Evolutionary conservation across 2,113 vertebrate genomes (phyloP), one percentile per base, ranked within the genome.

Genomic region (Nicator chloris): DNA sequence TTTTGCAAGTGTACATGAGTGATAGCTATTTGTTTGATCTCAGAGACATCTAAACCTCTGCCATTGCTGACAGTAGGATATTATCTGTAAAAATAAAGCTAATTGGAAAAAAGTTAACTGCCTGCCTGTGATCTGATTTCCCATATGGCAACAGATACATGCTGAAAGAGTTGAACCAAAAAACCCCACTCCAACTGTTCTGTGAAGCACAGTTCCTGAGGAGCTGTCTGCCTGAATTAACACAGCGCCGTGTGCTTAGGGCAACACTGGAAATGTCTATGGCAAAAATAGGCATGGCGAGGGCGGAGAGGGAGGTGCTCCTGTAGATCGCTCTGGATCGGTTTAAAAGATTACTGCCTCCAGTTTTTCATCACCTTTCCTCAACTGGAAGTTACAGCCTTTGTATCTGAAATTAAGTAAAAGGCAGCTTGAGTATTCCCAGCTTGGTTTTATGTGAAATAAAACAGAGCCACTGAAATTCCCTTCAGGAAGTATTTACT

Each of bases 141-240:
- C 91, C 78, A 92, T 80, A 91, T 92, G 82, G 86, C 50, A 87
- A 92, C 10, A 91, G 81, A 95, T 65, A 92, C 35, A 70, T 39
- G 57, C 81, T 85, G 87, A 91, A 95, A 85, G 12, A 91, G 61
- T 7, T 70, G 80, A 95, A 95, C 40, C 50, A 91, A 95, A 93
- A 95, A 79, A 22, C 9, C 61, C 61, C 5, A 3, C 63, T 91
- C 95, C 94, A 95, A 95, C 91, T 92, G 93, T 95, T 94, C 49
- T 10, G 5, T 1, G 12, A 69, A 85, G 68, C 2, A 7, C 8
- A 17, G 30, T 91, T 95, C 95, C 91, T 21, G 2, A 92, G 86
- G 93, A 95, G 86, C 94, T 82, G 95, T 95, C 89, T 95, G 82
- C 84, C 75, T 65, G 81, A 91, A 89, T 95, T 89, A 95, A 73